Evolutionary conservation across 2,888 invertebrate genomes (phyloP).

Genomic region (Pseudococcus jackbeardsleyi): DNA sequence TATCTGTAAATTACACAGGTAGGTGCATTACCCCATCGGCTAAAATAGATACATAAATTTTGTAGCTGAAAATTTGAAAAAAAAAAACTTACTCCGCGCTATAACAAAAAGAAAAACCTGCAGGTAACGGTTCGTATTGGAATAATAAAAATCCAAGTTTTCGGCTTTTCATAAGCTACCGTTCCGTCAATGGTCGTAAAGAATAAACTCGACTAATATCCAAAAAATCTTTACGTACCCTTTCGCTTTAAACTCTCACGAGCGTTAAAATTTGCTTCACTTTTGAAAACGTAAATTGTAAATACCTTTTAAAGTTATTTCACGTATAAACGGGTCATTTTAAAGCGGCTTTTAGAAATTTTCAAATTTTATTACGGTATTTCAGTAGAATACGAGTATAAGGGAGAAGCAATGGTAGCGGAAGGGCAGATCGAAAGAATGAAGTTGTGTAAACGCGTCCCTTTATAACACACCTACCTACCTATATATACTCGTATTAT

Average conservation of each 20-base stretch:
- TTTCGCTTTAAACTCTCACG: conserved; percentile 37
- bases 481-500: background rate
- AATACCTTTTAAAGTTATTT: conserved; percentile 47
- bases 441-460: conserved; percentile 20
- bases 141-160: conserved; percentile 42
- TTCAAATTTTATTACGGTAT: conserved; percentile 41
- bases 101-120: conserved; percentile 34
- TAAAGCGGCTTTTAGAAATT: conserved; percentile 47
- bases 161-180: conserved; percentile 39
- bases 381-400: background rate
- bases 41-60: background rate
- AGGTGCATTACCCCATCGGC: background rate
- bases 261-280: conserved; percentile 33
- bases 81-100: background rate
- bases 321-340: conserved; percentile 44
- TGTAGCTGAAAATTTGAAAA: background rate
- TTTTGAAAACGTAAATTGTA: conserved; percentile 47
- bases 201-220: conserved; percentile 38
- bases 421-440: background rate
- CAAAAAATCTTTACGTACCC: conserved; percentile 44
- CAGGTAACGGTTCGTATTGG: conserved; percentile 20
- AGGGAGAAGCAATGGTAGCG: background rate
- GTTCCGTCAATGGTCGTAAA: conserved; percentile 44
- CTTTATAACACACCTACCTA: background rate
- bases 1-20: conserved; percentile 8